Conservation (phyloP, 1,140 invertebrate genomes). For the Trachymyrmex cornetzi region DNA sequence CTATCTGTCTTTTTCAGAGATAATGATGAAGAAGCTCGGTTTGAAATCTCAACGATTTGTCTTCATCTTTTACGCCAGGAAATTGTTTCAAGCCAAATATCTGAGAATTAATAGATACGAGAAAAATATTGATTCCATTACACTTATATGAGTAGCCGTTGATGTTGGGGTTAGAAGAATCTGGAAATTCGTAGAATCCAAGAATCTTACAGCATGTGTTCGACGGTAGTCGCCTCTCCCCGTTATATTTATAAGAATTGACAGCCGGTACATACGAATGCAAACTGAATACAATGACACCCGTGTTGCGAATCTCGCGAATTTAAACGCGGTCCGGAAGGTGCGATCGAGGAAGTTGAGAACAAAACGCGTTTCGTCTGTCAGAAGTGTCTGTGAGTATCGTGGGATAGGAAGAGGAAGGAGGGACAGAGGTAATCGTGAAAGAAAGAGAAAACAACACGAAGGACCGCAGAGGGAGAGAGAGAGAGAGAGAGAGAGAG, state of each 20-base stretch:
- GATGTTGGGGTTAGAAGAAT: not conserved
- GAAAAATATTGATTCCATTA: not conserved
- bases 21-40: not conserved
- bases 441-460: constrained; percentile 58
- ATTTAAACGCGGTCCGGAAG: constrained; percentile 57
- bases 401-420: constrained; percentile 51
- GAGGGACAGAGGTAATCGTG: constrained; percentile 29
- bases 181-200: constrained; percentile 15
- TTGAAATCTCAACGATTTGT: not conserved
- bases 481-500: constrained; percentile 42
- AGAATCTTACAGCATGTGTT: not conserved
- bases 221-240: not conserved
- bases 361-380: constrained; percentile 76
- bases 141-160: not conserved
- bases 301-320: not conserved
- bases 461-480: constrained; percentile 25
- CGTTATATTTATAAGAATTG: not conserved
- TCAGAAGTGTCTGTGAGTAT: constrained; percentile 72
- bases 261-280: not conserved
- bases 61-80: not conserved
- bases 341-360: constrained; percentile 77
- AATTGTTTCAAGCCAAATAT: not conserved
- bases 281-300: not conserved
- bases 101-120: not conserved
- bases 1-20: constrained; percentile 14